Percentiles rank a stretch among this genome's conserved stretches.
These are phyloP conservation scores for Frieseomelitta varia DNA, from an alignment of 1,140 invertebrate species.

Conservation along the genomic window DNA sequence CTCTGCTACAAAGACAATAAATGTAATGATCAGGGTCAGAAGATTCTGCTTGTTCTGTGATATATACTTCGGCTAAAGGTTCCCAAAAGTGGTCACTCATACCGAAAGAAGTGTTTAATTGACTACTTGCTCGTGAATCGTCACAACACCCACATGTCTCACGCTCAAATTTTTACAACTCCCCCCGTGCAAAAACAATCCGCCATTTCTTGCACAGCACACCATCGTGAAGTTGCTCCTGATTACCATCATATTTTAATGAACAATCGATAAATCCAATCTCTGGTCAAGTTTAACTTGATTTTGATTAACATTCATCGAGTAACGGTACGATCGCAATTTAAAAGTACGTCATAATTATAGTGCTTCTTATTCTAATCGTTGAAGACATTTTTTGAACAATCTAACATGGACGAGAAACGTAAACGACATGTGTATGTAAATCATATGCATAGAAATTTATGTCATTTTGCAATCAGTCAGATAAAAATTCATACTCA, in stretches of 20 bases:
- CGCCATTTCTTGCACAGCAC: constrained; percentile 49
- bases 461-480: neutral
- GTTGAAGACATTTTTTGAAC: neutral
- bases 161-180: constrained; percentile 51
- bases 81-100: constrained; percentile 78
- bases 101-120: constrained; percentile 47
- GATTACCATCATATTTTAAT: constrained; percentile 7
- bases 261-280: constrained; percentile 13
- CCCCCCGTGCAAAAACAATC: constrained; percentile 58
- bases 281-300: neutral
- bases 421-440: neutral
- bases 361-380: neutral
- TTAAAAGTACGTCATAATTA: neutral
- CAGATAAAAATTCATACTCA: no score
- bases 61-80: constrained; percentile 78
- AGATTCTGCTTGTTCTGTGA: constrained; percentile 69
- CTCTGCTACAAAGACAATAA: constrained; percentile 78
- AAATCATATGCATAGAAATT: neutral
- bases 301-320: neutral
- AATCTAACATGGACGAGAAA: neutral
- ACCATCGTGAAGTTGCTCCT: constrained; percentile 43
- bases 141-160: constrained; percentile 68
- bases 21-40: constrained; percentile 73
- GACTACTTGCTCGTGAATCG: constrained; percentile 38
- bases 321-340: neutral